phyloP scores from a whole-genome alignment of 2,797 vertebrate species.

The Oreochromis grahami region DNA sequence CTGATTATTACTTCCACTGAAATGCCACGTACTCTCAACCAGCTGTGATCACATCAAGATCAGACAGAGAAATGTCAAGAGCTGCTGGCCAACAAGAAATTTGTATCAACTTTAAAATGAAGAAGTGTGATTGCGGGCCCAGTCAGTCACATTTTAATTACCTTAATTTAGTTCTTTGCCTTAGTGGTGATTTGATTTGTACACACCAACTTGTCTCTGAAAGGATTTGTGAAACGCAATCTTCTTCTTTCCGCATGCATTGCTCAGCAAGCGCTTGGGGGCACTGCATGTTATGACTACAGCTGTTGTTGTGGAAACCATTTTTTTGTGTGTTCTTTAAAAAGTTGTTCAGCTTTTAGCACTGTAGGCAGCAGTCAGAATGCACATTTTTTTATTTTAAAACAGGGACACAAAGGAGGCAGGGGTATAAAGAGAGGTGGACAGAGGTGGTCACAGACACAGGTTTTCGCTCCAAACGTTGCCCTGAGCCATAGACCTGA shows the following conservation, averaged over 20 bases:
- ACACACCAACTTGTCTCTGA: neutral
- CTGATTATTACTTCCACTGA: constrained; percentile 39
- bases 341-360: constrained; percentile 4
- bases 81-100: constrained; percentile 16
- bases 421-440: constrained; percentile 6
- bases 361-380: neutral
- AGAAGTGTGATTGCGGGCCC: neutral
- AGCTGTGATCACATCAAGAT: constrained; percentile 20
- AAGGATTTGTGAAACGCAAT: constrained; percentile 3
- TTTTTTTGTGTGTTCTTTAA: constrained; percentile 18
- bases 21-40: constrained; percentile 45
- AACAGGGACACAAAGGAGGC: constrained; percentile 7
- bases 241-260: neutral
- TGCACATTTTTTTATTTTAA: constrained; percentile 8
- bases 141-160: constrained; percentile 31
- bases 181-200: neutral
- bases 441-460: neutral
- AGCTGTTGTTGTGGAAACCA: constrained; percentile 25
- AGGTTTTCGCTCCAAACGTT: neutral
- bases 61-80: constrained; percentile 57
- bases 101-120: neutral
- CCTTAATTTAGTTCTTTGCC: neutral
- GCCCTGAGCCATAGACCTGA: neutral
- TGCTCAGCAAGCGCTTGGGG: neutral
- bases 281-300: constrained; percentile 2